Conservation (phyloP, 2,888 invertebrate species). For the Apomyelois bistriatella region DNA sequence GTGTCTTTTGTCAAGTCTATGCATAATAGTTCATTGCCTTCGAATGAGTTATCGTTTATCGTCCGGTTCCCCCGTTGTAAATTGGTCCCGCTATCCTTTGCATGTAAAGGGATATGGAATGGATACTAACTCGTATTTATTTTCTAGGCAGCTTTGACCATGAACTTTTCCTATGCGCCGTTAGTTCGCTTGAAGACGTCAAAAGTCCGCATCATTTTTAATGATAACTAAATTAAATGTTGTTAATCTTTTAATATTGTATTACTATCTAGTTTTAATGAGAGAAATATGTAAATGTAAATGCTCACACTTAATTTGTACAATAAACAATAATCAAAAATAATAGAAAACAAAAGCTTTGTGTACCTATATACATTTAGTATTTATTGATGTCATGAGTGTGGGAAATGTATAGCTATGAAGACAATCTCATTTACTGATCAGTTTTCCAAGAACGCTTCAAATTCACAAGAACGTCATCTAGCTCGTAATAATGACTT, state of each 20-base stretch:
- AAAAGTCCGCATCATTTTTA: neutral
- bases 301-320: too few species aligned
- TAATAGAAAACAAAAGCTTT: too few species aligned
- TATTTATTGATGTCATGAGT: too few species aligned
- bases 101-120: slow-evolving; percentile 25
- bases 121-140: neutral
- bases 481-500: too few species aligned
- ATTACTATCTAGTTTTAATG: too few species aligned
- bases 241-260: too few species aligned
- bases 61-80: slow-evolving; percentile 39
- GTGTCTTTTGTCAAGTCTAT: neutral
- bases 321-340: too few species aligned
- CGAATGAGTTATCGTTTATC: slow-evolving; percentile 20
- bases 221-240: too few species aligned
- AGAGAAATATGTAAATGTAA: too few species aligned
- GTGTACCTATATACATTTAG: too few species aligned
- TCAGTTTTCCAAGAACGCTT: neutral
- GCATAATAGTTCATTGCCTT: slow-evolving; percentile 1
- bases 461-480: neutral
- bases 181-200: slow-evolving; percentile 12
- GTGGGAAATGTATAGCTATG: too few species aligned
- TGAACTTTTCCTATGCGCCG: neutral
- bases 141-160: neutral
- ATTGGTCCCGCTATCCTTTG: slow-evolving; percentile 37
- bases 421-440: neutral